Percentiles rank a stretch among this genome's conserved stretches.
Evolutionary conservation across 2,888 invertebrate genomes (phyloP).

Genomic region (Reticulitermes lucifugus): DNA sequence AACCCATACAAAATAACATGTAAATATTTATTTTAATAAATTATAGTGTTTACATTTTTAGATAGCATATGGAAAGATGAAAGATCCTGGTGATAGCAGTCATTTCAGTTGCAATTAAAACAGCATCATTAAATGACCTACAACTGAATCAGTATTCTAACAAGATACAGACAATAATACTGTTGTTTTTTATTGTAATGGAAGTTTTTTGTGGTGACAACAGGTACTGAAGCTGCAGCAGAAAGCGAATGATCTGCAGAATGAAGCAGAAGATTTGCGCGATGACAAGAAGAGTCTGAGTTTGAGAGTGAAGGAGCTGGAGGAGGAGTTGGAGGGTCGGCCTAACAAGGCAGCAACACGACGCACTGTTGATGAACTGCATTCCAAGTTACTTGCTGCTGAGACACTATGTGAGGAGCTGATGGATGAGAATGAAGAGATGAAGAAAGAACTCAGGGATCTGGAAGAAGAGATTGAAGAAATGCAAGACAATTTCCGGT

Average conservation of each 20-base stretch:
- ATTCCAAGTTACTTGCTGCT: constrained; percentile 87
- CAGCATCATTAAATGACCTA: too few species aligned
- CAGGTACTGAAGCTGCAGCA: constrained; percentile 83
- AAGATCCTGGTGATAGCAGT: too few species aligned
- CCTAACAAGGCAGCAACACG: constrained; percentile 66
- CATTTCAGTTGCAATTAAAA: too few species aligned
- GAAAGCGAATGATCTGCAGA: constrained; percentile 85
- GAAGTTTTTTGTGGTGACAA: background rate
- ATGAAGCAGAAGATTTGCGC: constrained; percentile 80
- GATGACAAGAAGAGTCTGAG: constrained; percentile 84
- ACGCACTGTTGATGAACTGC: constrained; percentile 76
- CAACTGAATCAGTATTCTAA: too few species aligned
- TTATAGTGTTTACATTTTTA: too few species aligned
- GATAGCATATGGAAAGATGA: too few species aligned
- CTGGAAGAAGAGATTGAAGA: constrained; percentile 98
- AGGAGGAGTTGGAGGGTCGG: constrained; percentile 69
- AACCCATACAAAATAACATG: too few species aligned
- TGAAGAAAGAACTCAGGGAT: constrained; percentile 92
- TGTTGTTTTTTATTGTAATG: too few species aligned
- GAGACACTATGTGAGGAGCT: constrained; percentile 93
- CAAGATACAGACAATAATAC: too few species aligned
- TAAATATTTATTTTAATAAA: too few species aligned
- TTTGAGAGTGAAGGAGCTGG: constrained; percentile 79
- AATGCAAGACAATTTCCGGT: constrained; percentile 95
- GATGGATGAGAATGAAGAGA: constrained; percentile 96